Base-by-base conservation (phyloP, 2,888 invertebrate species). In the Chaetoderma sp. region DNA sequence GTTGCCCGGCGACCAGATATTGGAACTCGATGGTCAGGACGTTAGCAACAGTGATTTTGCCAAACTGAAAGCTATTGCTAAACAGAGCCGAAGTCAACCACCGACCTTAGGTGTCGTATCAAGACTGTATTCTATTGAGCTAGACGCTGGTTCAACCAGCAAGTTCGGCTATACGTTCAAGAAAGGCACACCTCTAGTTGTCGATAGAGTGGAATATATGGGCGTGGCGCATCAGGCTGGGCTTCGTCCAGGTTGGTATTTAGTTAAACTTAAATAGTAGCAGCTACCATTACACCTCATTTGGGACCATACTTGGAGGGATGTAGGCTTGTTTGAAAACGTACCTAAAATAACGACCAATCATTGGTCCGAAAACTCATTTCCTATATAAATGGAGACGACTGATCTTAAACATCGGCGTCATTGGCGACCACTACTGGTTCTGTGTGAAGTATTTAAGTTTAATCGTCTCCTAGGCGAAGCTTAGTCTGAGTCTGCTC, bases 1-100 rank as follows among this genome's bases (percentile, higher is more conserved):
- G 0, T 68, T 75, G 33, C 73, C 79, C 8, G 86, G 85, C 2
- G 86, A 86, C 65, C 81, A 83, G 68, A 74, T 86, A 25, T 65
- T 86, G 23, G 81, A 85, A 60, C 67, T 86, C 4, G 83, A 85
- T 58, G 82, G 80, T 10, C 80, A 79, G 49, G 82, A 85, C 69
- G 85, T 84, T 4, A 74, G 77, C 2, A 73, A 74, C 27, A 74
- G 83, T 78, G 79, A 83, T 1, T 71, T 77, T 2, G 78, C 82
- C 8, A 75, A 78, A 39, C 58, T 85, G 28, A 75, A 74, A 39
- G 73, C 73, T 4, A 68, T 83, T 27, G 84, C 83, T 6, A 77
- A 74, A 42, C 70, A 75, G 56, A 76, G 77, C 27, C 44, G 70
- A 0, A 67, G 72, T n/a, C 72, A 72, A 32, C 81, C 83, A 0